These are phyloP conservation scores for Netelia inedita DNA, from an alignment of 2,888 invertebrate species.

Conservation along the genomic window DNA sequence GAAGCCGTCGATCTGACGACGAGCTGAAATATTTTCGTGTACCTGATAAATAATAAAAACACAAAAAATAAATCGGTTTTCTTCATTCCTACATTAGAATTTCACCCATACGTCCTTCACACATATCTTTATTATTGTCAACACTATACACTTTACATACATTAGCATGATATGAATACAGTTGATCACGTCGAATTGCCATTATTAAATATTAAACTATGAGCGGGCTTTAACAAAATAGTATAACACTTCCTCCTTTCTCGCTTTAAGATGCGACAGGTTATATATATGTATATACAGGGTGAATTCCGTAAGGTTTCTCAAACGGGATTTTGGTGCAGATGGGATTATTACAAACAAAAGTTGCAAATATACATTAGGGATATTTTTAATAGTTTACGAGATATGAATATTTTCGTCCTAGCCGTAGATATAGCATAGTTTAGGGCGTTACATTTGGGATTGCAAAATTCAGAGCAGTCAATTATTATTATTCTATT, in stretches of 20 bases:
- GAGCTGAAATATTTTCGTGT: neutral
- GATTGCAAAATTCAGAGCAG: too few species aligned
- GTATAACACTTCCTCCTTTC: conserved; percentile 43
- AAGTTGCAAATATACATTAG: too few species aligned
- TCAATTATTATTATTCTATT: too few species aligned
- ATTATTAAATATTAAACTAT: conserved; percentile 54
- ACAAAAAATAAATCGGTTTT: neutral
- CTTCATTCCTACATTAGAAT: conserved; percentile 6
- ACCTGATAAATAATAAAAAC: conserved; percentile 3
- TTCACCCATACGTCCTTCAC: conserved; percentile 38
- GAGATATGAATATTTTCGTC: too few species aligned
- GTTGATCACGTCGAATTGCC: conserved; percentile 44
- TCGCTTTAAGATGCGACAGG: conserved; percentile 31
- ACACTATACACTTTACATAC: conserved; percentile 66
- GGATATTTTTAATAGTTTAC: too few species aligned
- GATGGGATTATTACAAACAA: too few species aligned
- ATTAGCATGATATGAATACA: conserved; percentile 64
- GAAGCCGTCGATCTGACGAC: too few species aligned
- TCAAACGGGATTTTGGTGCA: too few species aligned
- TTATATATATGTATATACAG: too few species aligned
- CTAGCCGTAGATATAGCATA: too few species aligned
- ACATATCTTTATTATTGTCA: conserved; percentile 72
- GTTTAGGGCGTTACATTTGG: too few species aligned
- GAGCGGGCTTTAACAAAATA: conserved; percentile 63
- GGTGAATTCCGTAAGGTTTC: too few species aligned